Evolutionary conservation across 2,113 vertebrate species (phyloP), one percentile per base, ranked within the genome.

Genomic region (Nanorana parkeri): DNA sequence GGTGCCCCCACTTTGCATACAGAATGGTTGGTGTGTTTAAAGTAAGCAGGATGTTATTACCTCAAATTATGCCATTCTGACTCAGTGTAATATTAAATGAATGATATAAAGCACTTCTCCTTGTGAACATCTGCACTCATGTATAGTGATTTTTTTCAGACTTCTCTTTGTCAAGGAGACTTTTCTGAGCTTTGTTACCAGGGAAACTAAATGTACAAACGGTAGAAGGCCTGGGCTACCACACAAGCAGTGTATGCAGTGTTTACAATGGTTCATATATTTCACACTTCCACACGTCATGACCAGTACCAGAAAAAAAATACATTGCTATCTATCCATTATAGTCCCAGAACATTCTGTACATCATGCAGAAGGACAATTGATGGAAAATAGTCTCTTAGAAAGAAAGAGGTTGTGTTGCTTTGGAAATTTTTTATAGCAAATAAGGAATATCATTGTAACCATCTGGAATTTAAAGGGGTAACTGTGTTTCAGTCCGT

Each of bases 141-240:
- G 15, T 47, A 47, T 61, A 26, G 32, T 7, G 32, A 77, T 77
- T 68, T 78, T 55, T 67, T 67, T 56, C 64, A 67, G n/a, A 47
- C 20, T 77, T 21, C 55, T 66, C 41, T 66, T 67, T 36, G 26
- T 78, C 28, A 23, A 17, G 65, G 47, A 28, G 51, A 68, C 32
- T 29, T 54, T 55, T 23, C 51, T 56, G 20, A 6, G 28, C 54
- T 68, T 67, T 54, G 63, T 78, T 78, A 28, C 61, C 76, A 66
- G 76, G 51, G 76, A 66, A 66, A 78, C 76, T 29, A 52, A 54
- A 54, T 74, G 71, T 36, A 74, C 19, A 15, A 74, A 58, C 5
- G 23, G 71, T n/a, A 60, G 26, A 74, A 56, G 24, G 11, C 28
- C 55, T 21, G 21, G 54, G 28, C 32, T 36, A 23, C 55, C 56